These are phyloP conservation scores for Drosophila funebris DNA, from an alignment of 1,140 invertebrate genomes.

Conservation along the genomic window DNA sequence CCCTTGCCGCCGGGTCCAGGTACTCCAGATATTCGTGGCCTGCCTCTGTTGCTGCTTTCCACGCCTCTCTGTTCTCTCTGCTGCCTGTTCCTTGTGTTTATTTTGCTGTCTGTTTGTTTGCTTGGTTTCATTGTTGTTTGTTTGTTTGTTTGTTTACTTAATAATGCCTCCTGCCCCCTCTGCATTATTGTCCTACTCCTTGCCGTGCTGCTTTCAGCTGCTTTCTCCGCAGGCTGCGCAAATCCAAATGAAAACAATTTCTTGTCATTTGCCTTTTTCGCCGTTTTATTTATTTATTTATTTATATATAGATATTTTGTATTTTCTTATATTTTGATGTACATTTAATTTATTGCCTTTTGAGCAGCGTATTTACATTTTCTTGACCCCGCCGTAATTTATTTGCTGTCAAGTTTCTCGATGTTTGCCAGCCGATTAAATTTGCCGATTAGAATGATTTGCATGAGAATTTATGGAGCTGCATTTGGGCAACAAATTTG, in stretches of 20 bases:
- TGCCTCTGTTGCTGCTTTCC: neutral
- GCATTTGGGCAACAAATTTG: slow-evolving; percentile 15
- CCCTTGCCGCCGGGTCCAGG: neutral
- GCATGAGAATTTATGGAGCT: slow-evolving; percentile 46
- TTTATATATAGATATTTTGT: slow-evolving; percentile 14
- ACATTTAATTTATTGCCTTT: slow-evolving; percentile 75
- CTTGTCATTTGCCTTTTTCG: slow-evolving; percentile 52
- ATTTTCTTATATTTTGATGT: slow-evolving; percentile 55
- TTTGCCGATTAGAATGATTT: slow-evolving; percentile 46
- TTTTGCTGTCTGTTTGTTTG: slow-evolving; percentile 62
- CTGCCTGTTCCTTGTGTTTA: slow-evolving; percentile 50
- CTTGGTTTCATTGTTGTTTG: slow-evolving; percentile 76
- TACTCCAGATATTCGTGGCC: neutral
- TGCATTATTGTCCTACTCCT: neutral
- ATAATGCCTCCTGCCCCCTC: slow-evolving; percentile 16
- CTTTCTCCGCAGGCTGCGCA: neutral
- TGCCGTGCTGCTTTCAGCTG: neutral
- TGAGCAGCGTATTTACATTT: slow-evolving; percentile 45
- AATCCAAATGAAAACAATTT: slow-evolving; percentile 60
- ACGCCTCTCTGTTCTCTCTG: neutral
- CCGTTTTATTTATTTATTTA: slow-evolving; percentile 31
- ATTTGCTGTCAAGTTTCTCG: slow-evolving; percentile 56
- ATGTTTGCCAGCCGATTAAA: slow-evolving; percentile 38
- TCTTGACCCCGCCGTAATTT: slow-evolving; percentile 63
- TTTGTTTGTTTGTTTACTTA: slow-evolving; percentile 68